Conservation (phyloP, 2,113 vertebrate species). For the Pseudorhombus dupliciocellatus region DNA sequence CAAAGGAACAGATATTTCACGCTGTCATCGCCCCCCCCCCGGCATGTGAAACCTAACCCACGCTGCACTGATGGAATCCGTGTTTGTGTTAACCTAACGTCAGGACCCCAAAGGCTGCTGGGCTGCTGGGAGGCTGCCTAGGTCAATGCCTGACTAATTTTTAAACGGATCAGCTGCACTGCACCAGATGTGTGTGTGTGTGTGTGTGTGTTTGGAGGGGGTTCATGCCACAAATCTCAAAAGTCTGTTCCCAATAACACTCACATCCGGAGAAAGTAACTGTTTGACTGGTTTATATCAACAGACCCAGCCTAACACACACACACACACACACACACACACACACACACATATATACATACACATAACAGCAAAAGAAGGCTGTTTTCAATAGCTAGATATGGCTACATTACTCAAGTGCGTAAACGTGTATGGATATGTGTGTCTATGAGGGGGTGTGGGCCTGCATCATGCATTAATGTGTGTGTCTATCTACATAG, state of each 20-base stretch:
- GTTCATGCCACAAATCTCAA: slow-evolving; percentile 32
- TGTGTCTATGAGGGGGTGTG: background rate
- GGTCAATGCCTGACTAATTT: slow-evolving; percentile 80
- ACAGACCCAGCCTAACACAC: slow-evolving; percentile 14
- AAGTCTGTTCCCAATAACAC: slow-evolving; percentile 76
- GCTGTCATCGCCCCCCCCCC: slow-evolving; percentile 22
- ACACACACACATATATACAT: background rate
- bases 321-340: background rate
- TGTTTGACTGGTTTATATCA: slow-evolving; percentile 37
- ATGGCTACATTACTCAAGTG: background rate
- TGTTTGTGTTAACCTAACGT: slow-evolving; percentile 67
- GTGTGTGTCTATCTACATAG: background rate
- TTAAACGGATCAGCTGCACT: slow-evolving; percentile 75
- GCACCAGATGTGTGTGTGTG: slow-evolving; percentile 70
- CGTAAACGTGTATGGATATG: background rate
- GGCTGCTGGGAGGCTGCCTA: slow-evolving; percentile 60
- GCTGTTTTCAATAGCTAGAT: slow-evolving; percentile 24
- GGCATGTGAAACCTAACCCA: slow-evolving; percentile 63
- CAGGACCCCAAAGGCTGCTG: slow-evolving; percentile 60
- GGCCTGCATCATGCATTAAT: background rate
- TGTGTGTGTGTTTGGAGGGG: slow-evolving; percentile 48
- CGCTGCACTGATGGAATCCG: slow-evolving; percentile 57
- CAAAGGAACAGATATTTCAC: slow-evolving; percentile 36
- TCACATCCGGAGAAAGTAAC: slow-evolving; percentile 76
- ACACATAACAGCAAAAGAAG: background rate